Evolutionary conservation across 2,113 vertebrate genomes (phyloP), one percentile per base, ranked within the genome.

Genomic region (Oncorhynchus kisutch): DNA sequence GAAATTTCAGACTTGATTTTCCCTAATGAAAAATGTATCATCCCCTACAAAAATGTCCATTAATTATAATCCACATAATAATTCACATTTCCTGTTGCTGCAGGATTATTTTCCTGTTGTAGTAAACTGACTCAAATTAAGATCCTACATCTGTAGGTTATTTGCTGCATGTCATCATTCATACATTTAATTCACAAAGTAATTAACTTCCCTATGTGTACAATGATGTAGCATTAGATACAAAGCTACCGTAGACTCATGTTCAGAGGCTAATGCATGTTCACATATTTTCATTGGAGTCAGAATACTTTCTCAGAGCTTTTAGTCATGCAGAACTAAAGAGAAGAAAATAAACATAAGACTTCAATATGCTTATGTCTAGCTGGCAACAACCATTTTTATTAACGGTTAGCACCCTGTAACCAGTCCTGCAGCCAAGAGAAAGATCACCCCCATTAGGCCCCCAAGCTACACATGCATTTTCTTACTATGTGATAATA

Each of bases 191-290:
- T 29, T 67, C 6, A 16, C 31, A n/a, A 68, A 39, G 18, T 18
- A n/a, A 54, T 54, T 20, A 6, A 20, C 27, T 5, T 20, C 39
- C 39, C 39, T 45, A 3, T 39, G 16, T 68, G 3, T 68, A 45
- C 9, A 45, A 45, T 45, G 39, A 45, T 45, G 14, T 29, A 6
- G 25, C 27, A 29, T 27, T 67, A 27, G 65, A 16, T 31, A 29
- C 65, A 25, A 11, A 29, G 65, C 2, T 16, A 67, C 24, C 2
- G 16, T 29, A 67, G 65, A 67, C 25, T 29, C 65, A 18, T 14
- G 3, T 67, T 67, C 24, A 67, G 65, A 49, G 57, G 39, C 71
- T 71, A 65, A 79, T 83, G 69, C 81, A 70, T 67, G 57, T 45
- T 72, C 27, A 67, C 78, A 81, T 66, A 67, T 67, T 78, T 45